Percentiles rank a stretch among this genome's conserved stretches.
These are phyloP conservation scores for Patiria pectinifera DNA, from an alignment of 53 echinoderm and acorn worm species.

Conservation along the genomic window DNA sequence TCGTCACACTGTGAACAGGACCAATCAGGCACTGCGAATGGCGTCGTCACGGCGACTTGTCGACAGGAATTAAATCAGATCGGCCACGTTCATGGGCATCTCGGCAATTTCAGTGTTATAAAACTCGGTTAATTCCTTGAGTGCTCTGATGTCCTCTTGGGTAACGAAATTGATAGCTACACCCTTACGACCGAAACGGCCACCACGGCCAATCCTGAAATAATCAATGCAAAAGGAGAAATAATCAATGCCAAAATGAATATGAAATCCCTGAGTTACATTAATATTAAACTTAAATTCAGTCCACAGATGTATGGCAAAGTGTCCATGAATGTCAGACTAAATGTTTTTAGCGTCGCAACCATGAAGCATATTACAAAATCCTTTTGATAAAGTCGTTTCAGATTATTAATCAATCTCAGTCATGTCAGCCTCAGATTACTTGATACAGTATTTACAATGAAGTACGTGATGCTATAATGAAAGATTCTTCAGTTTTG, in stretches of 20 bases:
- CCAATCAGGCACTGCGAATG: conserved; percentile 66
- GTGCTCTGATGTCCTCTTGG: conserved; percentile 74
- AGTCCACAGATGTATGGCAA: too few relatives aligned
- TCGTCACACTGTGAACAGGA: conserved; percentile 4
- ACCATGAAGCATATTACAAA: too few relatives aligned
- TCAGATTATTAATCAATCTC: too few relatives aligned
- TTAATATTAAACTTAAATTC: too few relatives aligned
- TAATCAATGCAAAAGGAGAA: neutral
- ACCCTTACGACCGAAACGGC: conserved; percentile 98
- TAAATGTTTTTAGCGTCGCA: too few relatives aligned
- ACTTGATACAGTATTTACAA: too few relatives aligned
- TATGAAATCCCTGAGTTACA: too few relatives aligned
- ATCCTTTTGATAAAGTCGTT: too few relatives aligned
- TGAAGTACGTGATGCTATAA: too few relatives aligned
- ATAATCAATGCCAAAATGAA: neutral
- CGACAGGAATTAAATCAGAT: conserved; percentile 75
- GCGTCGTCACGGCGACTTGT: conserved; percentile 36
- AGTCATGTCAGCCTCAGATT: too few relatives aligned
- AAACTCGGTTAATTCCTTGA: conserved; percentile 84
- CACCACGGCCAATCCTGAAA: conserved; percentile 96
- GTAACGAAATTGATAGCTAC: conserved; percentile 98
- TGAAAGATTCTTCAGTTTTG: too few relatives aligned
- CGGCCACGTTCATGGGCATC: conserved; percentile 98
- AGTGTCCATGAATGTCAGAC: too few relatives aligned
- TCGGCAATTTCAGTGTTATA: conserved; percentile 93